Base-by-base conservation (phyloP, 92 coral and sea anemone species). In the Parazoanthus atlanticus region DNA sequence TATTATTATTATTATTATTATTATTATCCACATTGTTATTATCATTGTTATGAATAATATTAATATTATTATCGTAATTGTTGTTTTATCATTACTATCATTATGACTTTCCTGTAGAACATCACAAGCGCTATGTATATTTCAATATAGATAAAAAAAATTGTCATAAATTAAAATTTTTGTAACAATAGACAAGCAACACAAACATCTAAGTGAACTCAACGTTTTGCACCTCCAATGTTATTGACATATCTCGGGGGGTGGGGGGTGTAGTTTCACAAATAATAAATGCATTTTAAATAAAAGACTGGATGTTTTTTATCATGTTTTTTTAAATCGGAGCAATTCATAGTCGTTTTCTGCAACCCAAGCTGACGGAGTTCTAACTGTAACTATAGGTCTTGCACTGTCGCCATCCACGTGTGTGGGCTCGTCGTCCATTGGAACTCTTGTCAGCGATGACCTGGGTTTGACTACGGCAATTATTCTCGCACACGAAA, bases 381-480 rank as follows among this genome's bases (percentile, higher is more conserved):
- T 52, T 52, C 23, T 17, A 17, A 70, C 29, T 28, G 17, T 30
- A 0, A 72, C 40, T 17, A 40, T 36, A 72, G 76, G 76, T 4
- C 40, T 72, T 1, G 98, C 98, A 11, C 4, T 65, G 10, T 17
- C 66, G 3, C 41, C 77, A 0, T 88, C 98, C 8, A 92, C 94
- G 3, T 95, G 96, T 86, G 79, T 78, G 34, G 91, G 80, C 38
- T 31, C 70, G 6, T 79, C 86, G 6, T 40, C 86, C 8, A 66
- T 83, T 32, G 86, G 86, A 3, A 25, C 40, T 4, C 29, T 70
- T 17, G 86, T 83, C 29, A 75, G 88, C 31, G 93, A 90, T 74
- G 90, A 90, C 84, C 29, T 91, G 43, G 98, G 96, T n/a, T 64
- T 95, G 78, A 91, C 88, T 9, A 92, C 98, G 13, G 82, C 95